Percentiles rank a stretch among this genome's conserved stretches.
Conservation (phyloP, 2,888 invertebrate species). For the Boloria selene region DNA sequence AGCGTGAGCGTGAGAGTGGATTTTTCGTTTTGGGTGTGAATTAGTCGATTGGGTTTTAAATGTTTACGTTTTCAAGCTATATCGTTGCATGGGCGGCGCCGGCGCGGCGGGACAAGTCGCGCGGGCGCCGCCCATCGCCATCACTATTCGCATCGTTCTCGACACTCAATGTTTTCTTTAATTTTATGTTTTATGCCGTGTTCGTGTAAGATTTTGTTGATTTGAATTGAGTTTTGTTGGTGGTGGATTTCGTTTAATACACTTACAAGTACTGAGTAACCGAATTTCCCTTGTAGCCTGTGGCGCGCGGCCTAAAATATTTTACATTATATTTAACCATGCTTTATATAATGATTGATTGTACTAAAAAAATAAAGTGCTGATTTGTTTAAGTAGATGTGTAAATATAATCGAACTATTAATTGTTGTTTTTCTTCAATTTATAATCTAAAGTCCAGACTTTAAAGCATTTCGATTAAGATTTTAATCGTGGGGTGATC, state of each 20-base stretch:
- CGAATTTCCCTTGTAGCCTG: constrained; percentile 46
- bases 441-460: constrained; percentile 15
- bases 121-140: constrained; percentile 75
- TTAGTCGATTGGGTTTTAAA: constrained; percentile 83
- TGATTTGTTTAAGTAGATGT: constrained; percentile 6
- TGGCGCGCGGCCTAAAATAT: constrained; percentile 43
- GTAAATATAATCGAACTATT: constrained; percentile 8
- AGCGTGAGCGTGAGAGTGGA: constrained; percentile 83
- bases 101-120: constrained; percentile 55
- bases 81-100: constrained; percentile 76
- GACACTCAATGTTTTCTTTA: constrained; percentile 80
- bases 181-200: constrained; percentile 80
- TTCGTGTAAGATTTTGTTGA: constrained; percentile 81
- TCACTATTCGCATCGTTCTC: constrained; percentile 76
- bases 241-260: constrained; percentile 83
- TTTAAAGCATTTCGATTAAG: background rate
- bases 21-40: constrained; percentile 83
- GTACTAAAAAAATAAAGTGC: constrained; percentile 21
- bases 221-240: constrained; percentile 81
- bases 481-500: constrained; percentile 1
- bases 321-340: constrained; percentile 20
- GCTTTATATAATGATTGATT: constrained; percentile 24
- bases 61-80: constrained; percentile 81
- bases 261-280: constrained; percentile 64
- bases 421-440: background rate